Evolutionary conservation across 2,113 vertebrate species (phyloP).

Genomic region (Boleophthalmus pectinirostris): DNA sequence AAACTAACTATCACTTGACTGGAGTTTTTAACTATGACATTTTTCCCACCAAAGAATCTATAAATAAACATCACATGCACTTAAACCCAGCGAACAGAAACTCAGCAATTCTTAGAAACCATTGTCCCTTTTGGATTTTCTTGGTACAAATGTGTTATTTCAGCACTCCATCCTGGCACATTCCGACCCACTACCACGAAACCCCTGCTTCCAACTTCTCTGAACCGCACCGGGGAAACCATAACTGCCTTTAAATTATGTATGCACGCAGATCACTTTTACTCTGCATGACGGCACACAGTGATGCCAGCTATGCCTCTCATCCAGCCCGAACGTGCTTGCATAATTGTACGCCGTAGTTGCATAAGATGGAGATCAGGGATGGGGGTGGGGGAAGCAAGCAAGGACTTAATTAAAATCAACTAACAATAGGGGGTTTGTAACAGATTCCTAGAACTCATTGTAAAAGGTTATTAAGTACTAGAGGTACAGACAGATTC

Average conservation of each 20-base stretch:
- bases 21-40: too few relatives aligned
- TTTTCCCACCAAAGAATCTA: too few relatives aligned
- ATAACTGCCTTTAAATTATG: not conserved
- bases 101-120: not conserved
- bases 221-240: too few relatives aligned
- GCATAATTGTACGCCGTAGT: constrained; percentile 49
- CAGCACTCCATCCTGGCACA: not conserved
- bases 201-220: too few relatives aligned
- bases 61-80: too few relatives aligned
- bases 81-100: too few relatives aligned
- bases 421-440: constrained; percentile 60
- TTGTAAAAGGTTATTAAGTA: constrained; percentile 34
- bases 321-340: constrained; percentile 14
- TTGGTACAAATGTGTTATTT: not conserved
- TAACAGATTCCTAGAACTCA: constrained; percentile 59
- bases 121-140: not conserved
- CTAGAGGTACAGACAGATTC: constrained; percentile 23
- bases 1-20: too few relatives aligned
- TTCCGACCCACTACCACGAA: not conserved
- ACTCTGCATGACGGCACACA: not conserved
- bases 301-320: too few relatives aligned
- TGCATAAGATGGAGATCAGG: constrained; percentile 52
- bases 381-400: too few relatives aligned
- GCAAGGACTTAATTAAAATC: constrained; percentile 63
- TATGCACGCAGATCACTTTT: not conserved